Conservation (phyloP, 2,797 vertebrate genomes). For the Loris lydekkerianus region DNA sequence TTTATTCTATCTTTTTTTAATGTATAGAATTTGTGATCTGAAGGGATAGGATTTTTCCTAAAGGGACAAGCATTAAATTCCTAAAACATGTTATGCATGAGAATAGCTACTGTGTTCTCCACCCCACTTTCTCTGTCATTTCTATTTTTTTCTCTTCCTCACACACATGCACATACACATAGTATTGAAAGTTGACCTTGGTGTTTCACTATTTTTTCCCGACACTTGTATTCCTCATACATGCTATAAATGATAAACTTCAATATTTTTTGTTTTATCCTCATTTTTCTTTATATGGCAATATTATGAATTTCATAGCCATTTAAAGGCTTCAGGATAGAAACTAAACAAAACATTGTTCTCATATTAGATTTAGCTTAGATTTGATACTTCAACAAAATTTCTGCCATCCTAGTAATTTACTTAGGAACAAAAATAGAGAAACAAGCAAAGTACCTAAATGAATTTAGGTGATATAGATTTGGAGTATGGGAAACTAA, state of each 20-base stretch:
- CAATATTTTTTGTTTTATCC: slow-evolving; percentile 17
- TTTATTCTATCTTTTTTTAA: slow-evolving; percentile 53
- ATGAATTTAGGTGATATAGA: background rate
- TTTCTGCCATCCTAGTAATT: slow-evolving; percentile 3
- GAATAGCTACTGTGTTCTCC: background rate
- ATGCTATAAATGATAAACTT: background rate
- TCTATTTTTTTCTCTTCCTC: background rate
- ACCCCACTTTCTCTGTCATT: background rate
- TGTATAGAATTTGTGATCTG: slow-evolving; percentile 53
- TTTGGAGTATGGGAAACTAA: background rate
- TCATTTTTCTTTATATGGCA: slow-evolving; percentile 28
- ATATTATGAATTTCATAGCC: background rate
- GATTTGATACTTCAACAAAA: background rate
- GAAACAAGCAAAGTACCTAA: background rate
- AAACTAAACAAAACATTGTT: background rate
- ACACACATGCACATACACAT: background rate
- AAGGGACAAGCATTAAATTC: background rate
- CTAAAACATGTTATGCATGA: background rate
- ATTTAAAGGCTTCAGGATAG: background rate
- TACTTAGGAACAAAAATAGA: slow-evolving; percentile 1
- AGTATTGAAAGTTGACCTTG: background rate
- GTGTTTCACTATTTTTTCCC: background rate
- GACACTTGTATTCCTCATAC: background rate
- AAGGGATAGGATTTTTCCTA: slow-evolving; percentile 20
- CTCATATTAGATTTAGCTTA: background rate